Percentiles rank a stretch among this genome's conserved stretches.
Evolutionary conservation across 2,113 vertebrate genomes (phyloP).

Genomic region (Eubucco bourcierii): DNA sequence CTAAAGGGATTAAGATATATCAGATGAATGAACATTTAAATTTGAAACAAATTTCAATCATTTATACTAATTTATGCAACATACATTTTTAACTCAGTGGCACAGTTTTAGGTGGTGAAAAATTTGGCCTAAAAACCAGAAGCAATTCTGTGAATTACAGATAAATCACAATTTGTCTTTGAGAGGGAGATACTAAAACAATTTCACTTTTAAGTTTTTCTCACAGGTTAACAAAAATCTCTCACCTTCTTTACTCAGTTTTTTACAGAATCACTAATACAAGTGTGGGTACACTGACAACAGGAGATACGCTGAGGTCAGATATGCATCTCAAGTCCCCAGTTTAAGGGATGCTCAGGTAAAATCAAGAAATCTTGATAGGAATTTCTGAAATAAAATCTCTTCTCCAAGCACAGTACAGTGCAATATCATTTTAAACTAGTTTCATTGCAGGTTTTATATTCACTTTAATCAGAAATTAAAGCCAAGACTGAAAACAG

Average conservation of each 20-base stretch:
- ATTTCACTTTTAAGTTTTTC: background rate
- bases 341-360: background rate
- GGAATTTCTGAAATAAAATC: background rate
- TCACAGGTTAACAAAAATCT: background rate
- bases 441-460: slow-evolving; percentile 6
- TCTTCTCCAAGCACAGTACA: background rate
- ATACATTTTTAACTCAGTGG: background rate
- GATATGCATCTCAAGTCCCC: background rate
- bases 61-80: background rate
- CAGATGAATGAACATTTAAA: background rate
- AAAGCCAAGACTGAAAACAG: background rate
- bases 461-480: slow-evolving; percentile 14
- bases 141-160: background rate
- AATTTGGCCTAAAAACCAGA: background rate
- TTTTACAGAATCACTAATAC: background rate
- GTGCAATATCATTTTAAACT: background rate
- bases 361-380: background rate
- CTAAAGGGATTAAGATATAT: background rate
- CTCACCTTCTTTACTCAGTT: background rate
- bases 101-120: background rate
- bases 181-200: background rate
- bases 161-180: background rate
- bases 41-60: background rate
- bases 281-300: fast-evolving
- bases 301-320: background rate